phyloP scores from a whole-genome alignment of 2,888 invertebrate species.

The Limnephilus auricula region DNA sequence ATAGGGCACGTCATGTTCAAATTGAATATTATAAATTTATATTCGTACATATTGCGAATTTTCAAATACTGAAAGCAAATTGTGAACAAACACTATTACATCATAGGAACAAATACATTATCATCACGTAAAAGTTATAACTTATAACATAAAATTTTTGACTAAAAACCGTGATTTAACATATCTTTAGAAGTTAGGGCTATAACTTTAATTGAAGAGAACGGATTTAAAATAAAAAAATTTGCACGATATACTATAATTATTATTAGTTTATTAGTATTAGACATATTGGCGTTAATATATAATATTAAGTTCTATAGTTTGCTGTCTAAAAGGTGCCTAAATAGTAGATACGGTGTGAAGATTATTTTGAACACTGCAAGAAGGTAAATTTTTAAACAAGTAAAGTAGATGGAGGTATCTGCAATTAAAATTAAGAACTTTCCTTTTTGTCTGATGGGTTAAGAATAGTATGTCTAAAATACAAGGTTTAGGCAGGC shows the following conservation, averaged over 20 bases:
- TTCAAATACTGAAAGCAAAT: neutral
- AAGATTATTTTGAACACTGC: neutral
- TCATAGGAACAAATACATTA: neutral
- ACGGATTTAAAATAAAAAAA: neutral
- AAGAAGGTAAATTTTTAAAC: neutral
- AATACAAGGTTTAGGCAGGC: too few species aligned
- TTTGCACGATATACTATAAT: neutral
- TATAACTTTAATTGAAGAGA: neutral
- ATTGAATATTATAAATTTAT: constrained; percentile 16
- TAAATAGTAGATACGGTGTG: neutral
- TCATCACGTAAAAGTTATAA: neutral
- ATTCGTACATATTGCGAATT: neutral
- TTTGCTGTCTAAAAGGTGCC: neutral
- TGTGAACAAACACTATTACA: neutral
- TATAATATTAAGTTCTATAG: neutral
- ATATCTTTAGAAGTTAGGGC: neutral
- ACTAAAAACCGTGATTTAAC: neutral
- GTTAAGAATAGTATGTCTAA: too few species aligned
- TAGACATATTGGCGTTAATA: neutral
- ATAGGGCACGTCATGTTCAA: constrained; percentile 58
- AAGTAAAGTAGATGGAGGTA: neutral
- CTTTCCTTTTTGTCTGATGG: too few species aligned
- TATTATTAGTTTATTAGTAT: neutral
- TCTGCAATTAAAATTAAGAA: too few species aligned
- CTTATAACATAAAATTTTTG: neutral